A percentile compares a stretch with the other conserved stretches of the same genome.
These are phyloP conservation scores for Julus scandinavius DNA, from an alignment of 2,888 invertebrate species.

Conservation along the genomic window DNA sequence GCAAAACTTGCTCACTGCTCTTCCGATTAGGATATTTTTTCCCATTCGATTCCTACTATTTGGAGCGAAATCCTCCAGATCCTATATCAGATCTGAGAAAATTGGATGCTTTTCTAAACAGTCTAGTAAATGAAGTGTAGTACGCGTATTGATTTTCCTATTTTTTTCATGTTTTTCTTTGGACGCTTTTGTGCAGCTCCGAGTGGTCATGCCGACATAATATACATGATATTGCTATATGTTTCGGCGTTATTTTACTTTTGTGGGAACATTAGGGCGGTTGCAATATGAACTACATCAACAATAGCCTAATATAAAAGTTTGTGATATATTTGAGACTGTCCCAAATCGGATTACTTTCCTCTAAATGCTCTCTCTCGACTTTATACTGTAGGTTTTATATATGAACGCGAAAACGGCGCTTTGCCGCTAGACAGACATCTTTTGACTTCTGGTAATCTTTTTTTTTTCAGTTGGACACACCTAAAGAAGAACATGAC, in stretches of 20 bases:
- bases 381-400: conserved; percentile 12
- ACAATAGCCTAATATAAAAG: conserved; percentile 46
- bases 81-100: conserved; percentile 51
- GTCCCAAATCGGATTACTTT: conserved; percentile 46
- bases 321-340: conserved; percentile 36
- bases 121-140: conserved; percentile 50
- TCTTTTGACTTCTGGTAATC: conserved; percentile 41
- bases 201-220: conserved; percentile 31
- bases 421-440: not conserved
- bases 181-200: not conserved
- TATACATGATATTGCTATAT: conserved; percentile 42
- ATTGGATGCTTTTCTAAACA: conserved; percentile 52
- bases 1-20: not conserved
- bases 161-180: conserved; percentile 23
- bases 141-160: conserved; percentile 44
- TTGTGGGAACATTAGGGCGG: conserved; percentile 9
- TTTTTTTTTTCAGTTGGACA: conserved; percentile 8
- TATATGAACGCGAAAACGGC: not conserved
- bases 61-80: conserved; percentile 45
- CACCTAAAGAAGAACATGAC: conserved; percentile 5
- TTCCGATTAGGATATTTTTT: conserved; percentile 47
- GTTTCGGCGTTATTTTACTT: conserved; percentile 43
- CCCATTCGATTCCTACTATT: conserved; percentile 49
- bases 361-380: conserved; percentile 40
- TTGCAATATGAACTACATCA: conserved; percentile 45